Evolutionary conservation across 2,888 invertebrate genomes (phyloP).

Genomic region (Drosophila atripex): DNA sequence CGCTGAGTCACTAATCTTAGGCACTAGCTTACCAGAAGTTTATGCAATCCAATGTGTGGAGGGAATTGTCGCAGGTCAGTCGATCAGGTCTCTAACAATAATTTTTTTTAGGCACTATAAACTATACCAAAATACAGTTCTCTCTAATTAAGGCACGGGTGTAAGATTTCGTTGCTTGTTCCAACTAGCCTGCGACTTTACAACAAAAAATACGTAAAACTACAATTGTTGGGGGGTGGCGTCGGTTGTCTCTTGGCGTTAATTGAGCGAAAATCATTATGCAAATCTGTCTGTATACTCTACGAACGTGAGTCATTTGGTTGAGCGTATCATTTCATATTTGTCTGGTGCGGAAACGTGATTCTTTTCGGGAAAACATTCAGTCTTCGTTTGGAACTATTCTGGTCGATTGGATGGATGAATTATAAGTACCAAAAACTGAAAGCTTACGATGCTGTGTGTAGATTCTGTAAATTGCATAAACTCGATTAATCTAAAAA

Average conservation of each 20-base stretch:
- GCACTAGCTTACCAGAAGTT: conserved; percentile 70
- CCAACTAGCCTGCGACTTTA: conserved; percentile 53
- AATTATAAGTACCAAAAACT: conserved; percentile 77
- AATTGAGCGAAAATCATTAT: conserved; percentile 70
- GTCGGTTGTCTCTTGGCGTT: conserved; percentile 48
- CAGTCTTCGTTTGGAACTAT: conserved; percentile 49
- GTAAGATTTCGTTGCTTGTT: conserved; percentile 54
- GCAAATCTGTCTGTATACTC: conserved; percentile 60
- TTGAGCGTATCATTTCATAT: conserved; percentile 52
- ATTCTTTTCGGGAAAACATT: conserved; percentile 45
- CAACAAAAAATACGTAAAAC: conserved; percentile 7
- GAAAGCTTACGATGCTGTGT: conserved; percentile 52
- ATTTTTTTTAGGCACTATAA: conserved; percentile 56
- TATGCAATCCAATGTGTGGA: conserved; percentile 65
- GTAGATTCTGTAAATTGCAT: conserved; percentile 70
- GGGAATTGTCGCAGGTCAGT: conserved; percentile 10
- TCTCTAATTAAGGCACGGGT: conserved; percentile 71
- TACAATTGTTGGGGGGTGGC: conserved; percentile 14
- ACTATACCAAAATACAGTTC: conserved; percentile 50
- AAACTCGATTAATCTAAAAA: conserved; percentile 64
- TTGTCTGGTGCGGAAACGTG: conserved; percentile 26
- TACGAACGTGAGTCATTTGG: conserved; percentile 54
- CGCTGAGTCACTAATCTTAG: conserved; percentile 53
- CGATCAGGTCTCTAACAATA: conserved; percentile 49
- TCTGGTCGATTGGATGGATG: conserved; percentile 54